Percentiles rank a stretch among this genome's conserved stretches.
Evolutionary conservation across 2,888 invertebrate species (phyloP).

Genomic region (Eupeodes latifasciatus): DNA sequence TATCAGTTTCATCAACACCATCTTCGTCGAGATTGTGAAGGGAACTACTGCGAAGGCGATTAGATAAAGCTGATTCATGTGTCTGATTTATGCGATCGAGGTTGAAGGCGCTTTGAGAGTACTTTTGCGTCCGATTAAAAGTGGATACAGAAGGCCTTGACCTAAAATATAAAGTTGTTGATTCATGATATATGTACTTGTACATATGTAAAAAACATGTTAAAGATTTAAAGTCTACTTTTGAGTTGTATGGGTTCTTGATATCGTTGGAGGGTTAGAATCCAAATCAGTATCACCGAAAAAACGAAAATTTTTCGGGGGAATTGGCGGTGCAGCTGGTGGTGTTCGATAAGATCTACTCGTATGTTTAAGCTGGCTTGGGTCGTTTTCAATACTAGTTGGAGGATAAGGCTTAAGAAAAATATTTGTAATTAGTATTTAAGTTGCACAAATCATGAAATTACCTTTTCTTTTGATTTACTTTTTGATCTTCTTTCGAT

Average conservation of each 20-base stretch:
- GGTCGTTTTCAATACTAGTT: conserved; percentile 79
- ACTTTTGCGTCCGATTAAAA: conserved; percentile 81
- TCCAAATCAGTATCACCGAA: conserved; percentile 94
- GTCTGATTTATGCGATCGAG: conserved; percentile 80
- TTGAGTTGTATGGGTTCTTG: conserved; percentile 81
- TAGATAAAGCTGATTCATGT: conserved; percentile 71
- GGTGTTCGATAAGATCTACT: conserved; percentile 61
- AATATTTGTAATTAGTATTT: background rate
- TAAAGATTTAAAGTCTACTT: conserved; percentile 77
- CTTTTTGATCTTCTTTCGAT: conserved; percentile 90
- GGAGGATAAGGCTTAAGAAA: conserved; percentile 79
- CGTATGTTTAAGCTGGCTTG: conserved; percentile 55
- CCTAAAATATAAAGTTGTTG: conserved; percentile 71
- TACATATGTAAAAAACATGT: background rate
- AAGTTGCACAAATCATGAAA: conserved; percentile 24
- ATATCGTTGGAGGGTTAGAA: conserved; percentile 87
- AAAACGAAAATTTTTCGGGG: conserved; percentile 90
- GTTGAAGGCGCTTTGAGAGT: conserved; percentile 83
- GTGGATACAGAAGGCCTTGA: conserved; percentile 79
- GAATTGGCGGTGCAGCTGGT: conserved; percentile 78
- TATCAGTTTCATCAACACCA: conserved; percentile 81
- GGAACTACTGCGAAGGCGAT: conserved; percentile 81
- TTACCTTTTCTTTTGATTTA: conserved; percentile 84
- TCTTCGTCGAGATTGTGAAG: conserved; percentile 83
- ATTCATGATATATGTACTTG: background rate